A percentile compares a stretch with the other conserved stretches of the same genome.
Evolutionary conservation across 2,113 vertebrate species (phyloP).

Genomic region (Argyrosomus japonicus): DNA sequence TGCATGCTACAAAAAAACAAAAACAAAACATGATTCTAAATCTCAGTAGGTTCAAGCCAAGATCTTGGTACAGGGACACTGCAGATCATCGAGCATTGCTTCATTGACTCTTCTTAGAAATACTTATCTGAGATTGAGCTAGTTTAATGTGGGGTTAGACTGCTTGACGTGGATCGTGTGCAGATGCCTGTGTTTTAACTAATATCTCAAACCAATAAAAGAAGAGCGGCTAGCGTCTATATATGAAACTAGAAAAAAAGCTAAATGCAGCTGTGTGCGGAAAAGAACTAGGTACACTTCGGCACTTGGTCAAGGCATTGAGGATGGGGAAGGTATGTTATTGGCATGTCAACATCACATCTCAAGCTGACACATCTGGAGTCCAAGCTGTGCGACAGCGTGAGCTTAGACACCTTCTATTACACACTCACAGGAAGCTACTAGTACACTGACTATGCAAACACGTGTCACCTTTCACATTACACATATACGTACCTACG

Average conservation of each 20-base stretch:
- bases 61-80: not conserved
- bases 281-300: constrained; percentile 32
- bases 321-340: constrained; percentile 25
- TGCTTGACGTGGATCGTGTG: not conserved
- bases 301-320: constrained; percentile 69
- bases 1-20: not conserved
- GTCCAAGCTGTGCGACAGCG: constrained; percentile 20
- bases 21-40: not conserved
- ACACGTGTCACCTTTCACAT: constrained; percentile 58
- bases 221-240: not conserved
- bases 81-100: not conserved
- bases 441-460: constrained; percentile 44
- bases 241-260: not conserved
- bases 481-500: constrained; percentile 15
- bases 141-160: not conserved
- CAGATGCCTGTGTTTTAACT: not conserved
- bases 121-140: not conserved
- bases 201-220: not conserved
- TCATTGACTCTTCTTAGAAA: not conserved
- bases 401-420: constrained; percentile 34
- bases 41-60: not conserved
- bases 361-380: constrained; percentile 52
- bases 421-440: constrained; percentile 58
- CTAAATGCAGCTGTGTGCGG: constrained; percentile 36
- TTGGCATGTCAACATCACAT: constrained; percentile 50